These are phyloP conservation scores for Aleiodes alternator DNA, from an alignment of 2,888 invertebrate species.

Conservation along the genomic window DNA sequence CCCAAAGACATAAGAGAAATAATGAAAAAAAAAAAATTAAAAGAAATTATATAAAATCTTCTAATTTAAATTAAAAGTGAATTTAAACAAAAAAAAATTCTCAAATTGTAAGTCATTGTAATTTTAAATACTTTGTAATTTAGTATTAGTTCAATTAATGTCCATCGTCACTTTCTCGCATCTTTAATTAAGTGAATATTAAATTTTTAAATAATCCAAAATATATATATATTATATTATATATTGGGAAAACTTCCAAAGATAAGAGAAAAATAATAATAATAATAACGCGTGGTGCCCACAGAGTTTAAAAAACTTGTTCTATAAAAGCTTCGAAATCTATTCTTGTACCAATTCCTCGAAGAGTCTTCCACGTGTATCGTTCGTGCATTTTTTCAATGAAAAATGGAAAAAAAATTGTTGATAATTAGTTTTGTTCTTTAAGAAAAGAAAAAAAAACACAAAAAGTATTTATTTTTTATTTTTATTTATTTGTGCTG, in stretches of 20 bases:
- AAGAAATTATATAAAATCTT: background rate
- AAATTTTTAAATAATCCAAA: too few relatives aligned
- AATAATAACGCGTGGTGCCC: constrained; percentile 45
- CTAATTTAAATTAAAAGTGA: background rate
- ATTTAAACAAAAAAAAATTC: constrained; percentile 5
- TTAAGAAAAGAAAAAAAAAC: constrained; percentile 3
- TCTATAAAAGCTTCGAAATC: constrained; percentile 62
- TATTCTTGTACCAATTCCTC: constrained; percentile 69
- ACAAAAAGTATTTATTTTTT: constrained; percentile 13
- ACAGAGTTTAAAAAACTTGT: constrained; percentile 53
- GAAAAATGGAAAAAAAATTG: background rate
- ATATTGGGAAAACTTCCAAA: constrained; percentile 33
- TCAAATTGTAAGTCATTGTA: background rate
- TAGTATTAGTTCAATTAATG: background rate
- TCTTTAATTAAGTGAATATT: constrained; percentile 18
- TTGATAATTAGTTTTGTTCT: constrained; percentile 23
- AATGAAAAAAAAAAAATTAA: background rate
- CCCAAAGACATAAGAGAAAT: background rate
- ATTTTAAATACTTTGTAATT: background rate
- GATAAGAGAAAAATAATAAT: background rate
- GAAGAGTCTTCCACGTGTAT: constrained; percentile 60
- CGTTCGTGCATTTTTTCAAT: constrained; percentile 51
- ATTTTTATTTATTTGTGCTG: background rate
- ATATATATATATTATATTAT: too few relatives aligned
- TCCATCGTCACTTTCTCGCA: constrained; percentile 32